Percentiles rank a stretch among this genome's conserved stretches.
Conservation (phyloP, 2,888 invertebrate genomes). For the Napeogenes inachia region DNA sequence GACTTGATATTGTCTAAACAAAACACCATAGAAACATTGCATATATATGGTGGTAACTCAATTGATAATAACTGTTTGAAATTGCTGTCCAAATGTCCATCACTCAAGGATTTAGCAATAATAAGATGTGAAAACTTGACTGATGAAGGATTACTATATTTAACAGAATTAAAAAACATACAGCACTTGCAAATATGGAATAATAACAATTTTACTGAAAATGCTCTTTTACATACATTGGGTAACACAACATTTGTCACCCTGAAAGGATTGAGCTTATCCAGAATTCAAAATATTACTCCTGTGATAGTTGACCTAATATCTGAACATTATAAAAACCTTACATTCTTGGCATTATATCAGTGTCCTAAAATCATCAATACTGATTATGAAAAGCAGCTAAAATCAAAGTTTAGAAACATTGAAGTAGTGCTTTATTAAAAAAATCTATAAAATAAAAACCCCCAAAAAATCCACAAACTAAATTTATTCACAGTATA, state of each 20-base stretch:
- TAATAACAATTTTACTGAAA: constrained; percentile 59
- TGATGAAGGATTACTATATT: constrained; percentile 51
- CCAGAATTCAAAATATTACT: constrained; percentile 59
- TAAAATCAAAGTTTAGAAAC: constrained; percentile 65
- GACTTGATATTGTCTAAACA: constrained; percentile 53
- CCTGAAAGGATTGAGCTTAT: constrained; percentile 61
- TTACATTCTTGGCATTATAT: constrained; percentile 66
- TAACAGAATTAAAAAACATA: constrained; percentile 48
- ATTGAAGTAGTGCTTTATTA: constrained; percentile 66
- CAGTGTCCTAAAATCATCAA: constrained; percentile 63
- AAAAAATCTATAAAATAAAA: constrained; percentile 17
- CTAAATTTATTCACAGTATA: constrained; percentile 31
- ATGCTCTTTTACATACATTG: constrained; percentile 49
- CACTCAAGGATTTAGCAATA: constrained; percentile 60
- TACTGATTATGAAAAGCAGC: constrained; percentile 62
- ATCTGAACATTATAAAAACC: constrained; percentile 60
- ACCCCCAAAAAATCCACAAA: constrained; percentile 20
- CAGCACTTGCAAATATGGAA: constrained; percentile 68
- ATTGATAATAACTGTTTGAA: constrained; percentile 56
- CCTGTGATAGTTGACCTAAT: constrained; percentile 62
- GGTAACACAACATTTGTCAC: constrained; percentile 47
- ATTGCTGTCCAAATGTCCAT: constrained; percentile 53
- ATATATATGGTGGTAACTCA: constrained; percentile 60
- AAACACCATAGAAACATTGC: constrained; percentile 50
- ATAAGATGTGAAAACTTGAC: constrained; percentile 63